A percentile compares a stretch with the other conserved stretches of the same genome.
Evolutionary conservation across 2,888 invertebrate genomes (phyloP).

Genomic region (Onchidella celtica): DNA sequence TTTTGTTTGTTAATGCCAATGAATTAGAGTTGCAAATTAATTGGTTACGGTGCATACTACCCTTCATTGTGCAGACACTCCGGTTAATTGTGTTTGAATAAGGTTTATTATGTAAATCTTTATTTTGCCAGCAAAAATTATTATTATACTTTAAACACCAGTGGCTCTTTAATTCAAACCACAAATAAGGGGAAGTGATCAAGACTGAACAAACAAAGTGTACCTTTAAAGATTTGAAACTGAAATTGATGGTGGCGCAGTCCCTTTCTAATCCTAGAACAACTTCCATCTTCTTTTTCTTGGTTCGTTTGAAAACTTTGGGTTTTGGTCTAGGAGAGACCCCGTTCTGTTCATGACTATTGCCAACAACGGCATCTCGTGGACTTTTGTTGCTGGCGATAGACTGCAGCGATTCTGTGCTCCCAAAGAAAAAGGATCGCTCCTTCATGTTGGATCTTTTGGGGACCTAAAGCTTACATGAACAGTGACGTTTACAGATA

Average conservation of each 20-base stretch:
- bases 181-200: constrained; percentile 27
- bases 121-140: no score
- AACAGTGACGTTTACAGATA: background rate
- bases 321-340: background rate
- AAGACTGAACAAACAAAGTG: constrained; percentile 13
- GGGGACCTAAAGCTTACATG: constrained; percentile 12
- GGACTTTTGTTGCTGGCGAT: background rate
- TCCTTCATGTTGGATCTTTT: constrained; percentile 16
- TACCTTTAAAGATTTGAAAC: constrained; percentile 28
- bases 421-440: constrained; percentile 23
- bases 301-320: background rate
- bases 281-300: constrained; percentile 10
- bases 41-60: no score
- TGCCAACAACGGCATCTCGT: background rate
- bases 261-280: constrained; percentile 25
- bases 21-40: no score
- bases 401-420: background rate
- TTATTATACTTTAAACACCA: no score
- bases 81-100: no score
- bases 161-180: no score
- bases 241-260: constrained; percentile 15
- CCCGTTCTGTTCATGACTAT: background rate
- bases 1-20: no score
- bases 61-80: no score
- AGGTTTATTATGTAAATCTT: no score